phyloP scores from a whole-genome alignment of 2,113 vertebrate genomes.

The Clinocottus analis region DNA sequence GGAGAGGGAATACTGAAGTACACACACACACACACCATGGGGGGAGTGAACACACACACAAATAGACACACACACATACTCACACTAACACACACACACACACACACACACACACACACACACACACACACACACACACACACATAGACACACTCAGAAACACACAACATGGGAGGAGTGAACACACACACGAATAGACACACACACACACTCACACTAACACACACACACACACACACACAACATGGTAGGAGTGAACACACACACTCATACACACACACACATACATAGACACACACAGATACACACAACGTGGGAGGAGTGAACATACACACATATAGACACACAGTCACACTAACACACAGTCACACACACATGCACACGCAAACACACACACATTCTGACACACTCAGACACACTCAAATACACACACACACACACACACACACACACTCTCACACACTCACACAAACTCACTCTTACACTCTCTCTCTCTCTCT shows the following conservation, averaged over 20 bases:
- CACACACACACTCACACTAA: slow-evolving; percentile 13
- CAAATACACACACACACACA: slow-evolving; percentile 6
- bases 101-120: no score
- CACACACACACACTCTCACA: slow-evolving; percentile 25
- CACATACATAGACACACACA: slow-evolving; percentile 17
- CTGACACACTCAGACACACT: no score
- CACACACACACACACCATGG: not conserved
- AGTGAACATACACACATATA: slow-evolving; percentile 5
- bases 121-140: no score
- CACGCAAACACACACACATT: slow-evolving; percentile 24
- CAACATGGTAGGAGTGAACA: no score
- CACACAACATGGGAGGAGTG: slow-evolving; percentile 17
- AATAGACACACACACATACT: no score
- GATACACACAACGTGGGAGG: slow-evolving; percentile 6
- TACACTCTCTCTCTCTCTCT: no score
- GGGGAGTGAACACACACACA: no score
- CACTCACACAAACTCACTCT: no score
- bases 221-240: slow-evolving; percentile 23
- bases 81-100: no score
- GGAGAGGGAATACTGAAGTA: slow-evolving; percentile 23
- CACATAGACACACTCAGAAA: no score
- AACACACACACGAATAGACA: no score
- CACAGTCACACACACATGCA: slow-evolving; percentile 8
- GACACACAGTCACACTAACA: slow-evolving; percentile 26
- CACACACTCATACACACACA: slow-evolving; percentile 24